These are phyloP conservation scores for Lophotriccus pileatus DNA, from an alignment of 2,797 vertebrate genomes.

Conservation along the genomic window DNA sequence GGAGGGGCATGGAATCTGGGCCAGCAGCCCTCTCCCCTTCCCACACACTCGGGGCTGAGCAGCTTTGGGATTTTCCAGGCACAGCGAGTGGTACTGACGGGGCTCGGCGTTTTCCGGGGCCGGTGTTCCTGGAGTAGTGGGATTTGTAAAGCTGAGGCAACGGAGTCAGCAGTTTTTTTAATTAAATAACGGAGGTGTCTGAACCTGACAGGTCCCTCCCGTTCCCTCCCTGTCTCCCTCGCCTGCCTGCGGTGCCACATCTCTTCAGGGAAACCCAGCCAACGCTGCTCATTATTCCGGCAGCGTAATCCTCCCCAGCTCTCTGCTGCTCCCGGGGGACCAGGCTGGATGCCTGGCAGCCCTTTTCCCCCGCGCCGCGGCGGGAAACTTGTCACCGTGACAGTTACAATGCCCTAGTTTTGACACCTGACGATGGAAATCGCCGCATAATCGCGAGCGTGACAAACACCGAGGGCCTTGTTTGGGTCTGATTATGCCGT, in stretches of 20 bases:
- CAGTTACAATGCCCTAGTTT: background rate
- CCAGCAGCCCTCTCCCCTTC: accelerated
- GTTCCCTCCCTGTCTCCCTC: background rate
- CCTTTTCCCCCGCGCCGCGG: background rate
- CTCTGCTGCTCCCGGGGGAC: background rate
- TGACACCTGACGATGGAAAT: background rate
- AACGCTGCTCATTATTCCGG: background rate
- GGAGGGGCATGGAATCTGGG: background rate
- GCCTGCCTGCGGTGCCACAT: background rate
- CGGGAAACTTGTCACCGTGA: slow-evolving; percentile 20
- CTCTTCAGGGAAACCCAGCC: background rate
- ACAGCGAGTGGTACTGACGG: accelerated
- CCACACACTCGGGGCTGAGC: accelerated
- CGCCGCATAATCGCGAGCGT: background rate
- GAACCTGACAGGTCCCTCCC: background rate
- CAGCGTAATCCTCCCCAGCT: background rate
- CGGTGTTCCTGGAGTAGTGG: background rate
- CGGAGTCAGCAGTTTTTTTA: slow-evolving; percentile 26
- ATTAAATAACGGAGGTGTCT: background rate
- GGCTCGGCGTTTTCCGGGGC: background rate
- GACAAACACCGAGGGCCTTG: background rate
- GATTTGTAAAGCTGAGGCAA: background rate
- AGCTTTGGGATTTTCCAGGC: background rate
- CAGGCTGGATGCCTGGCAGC: background rate
- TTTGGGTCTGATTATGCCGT: background rate